phyloP scores from a whole-genome alignment of 2,888 invertebrate species.

The Thyatira batis region DNA sequence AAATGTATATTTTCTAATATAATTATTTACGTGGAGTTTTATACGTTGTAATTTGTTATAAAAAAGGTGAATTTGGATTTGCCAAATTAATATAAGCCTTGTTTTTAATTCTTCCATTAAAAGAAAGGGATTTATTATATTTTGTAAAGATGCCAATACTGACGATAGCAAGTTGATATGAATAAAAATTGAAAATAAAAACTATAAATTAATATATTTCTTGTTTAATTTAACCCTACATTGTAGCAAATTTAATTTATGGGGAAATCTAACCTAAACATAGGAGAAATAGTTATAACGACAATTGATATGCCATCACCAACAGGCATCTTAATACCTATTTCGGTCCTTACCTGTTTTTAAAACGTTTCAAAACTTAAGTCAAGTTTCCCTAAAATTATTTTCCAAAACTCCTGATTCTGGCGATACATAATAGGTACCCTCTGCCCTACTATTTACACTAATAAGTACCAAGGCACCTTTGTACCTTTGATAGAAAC shows the following conservation, averaged over 20 bases:
- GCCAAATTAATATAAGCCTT: conserved; percentile 79
- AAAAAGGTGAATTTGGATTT: conserved; percentile 73
- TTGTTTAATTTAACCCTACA: conserved; percentile 52
- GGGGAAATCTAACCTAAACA: no score
- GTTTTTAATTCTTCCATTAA: conserved; percentile 75
- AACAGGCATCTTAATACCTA: no score
- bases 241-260: conserved; percentile 1
- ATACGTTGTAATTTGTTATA: conserved; percentile 68
- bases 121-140: conserved; percentile 74
- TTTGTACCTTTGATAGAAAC: no score
- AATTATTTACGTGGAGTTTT: conserved; percentile 70
- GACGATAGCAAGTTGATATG: conserved; percentile 67
- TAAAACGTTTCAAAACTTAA: no score
- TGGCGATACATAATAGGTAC: no score
- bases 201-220: conserved; percentile 66
- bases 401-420: no score
- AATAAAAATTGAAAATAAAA: conserved; percentile 78
- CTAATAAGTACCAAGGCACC: no score
- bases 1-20: conserved; percentile 78
- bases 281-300: no score
- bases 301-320: no score
- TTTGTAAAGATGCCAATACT: conserved; percentile 78
- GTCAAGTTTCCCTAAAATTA: no score
- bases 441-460: no score
- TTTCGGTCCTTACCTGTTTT: no score